Evolutionary conservation across 2,888 invertebrate species (phyloP).

Genomic region (Pachydiplax longipennis): DNA sequence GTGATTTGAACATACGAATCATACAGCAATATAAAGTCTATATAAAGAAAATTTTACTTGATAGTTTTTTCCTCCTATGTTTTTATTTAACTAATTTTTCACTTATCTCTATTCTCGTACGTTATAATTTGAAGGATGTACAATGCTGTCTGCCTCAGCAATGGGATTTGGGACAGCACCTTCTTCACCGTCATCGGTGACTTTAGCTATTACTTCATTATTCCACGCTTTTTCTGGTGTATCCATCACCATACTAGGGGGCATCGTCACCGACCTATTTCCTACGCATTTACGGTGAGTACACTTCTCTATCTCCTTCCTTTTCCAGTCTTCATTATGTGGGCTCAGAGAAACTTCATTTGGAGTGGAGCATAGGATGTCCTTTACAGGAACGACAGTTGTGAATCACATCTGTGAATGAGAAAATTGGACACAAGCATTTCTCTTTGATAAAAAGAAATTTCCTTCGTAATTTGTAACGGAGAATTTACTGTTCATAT

Average conservation of each 20-base stretch:
- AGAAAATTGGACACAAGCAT: too few species aligned
- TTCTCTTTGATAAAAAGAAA: too few species aligned
- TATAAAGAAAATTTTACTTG: too few species aligned
- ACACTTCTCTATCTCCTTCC: not conserved
- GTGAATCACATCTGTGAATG: too few species aligned
- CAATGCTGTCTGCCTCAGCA: not conserved
- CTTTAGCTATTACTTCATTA: not conserved
- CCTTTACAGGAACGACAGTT: too few species aligned
- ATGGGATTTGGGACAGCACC: conserved; percentile 20
- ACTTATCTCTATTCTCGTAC: not conserved
- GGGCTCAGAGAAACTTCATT: too few species aligned
- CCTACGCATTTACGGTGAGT: conserved; percentile 16
- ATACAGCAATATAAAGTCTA: too few species aligned
- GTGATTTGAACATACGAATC: too few species aligned
- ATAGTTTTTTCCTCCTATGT: not conserved
- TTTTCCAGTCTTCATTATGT: not conserved
- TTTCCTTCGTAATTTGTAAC: too few species aligned
- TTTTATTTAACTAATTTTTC: not conserved
- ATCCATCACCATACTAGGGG: conserved; percentile 12
- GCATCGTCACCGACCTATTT: not conserved
- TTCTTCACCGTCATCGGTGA: not conserved
- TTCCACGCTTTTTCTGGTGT: conserved; percentile 30
- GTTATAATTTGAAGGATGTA: not conserved
- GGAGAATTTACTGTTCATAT: too few species aligned
- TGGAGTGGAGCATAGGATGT: too few species aligned